phyloP scores from a whole-genome alignment of 2,797 vertebrate species.

The Ciconia nigra region DNA sequence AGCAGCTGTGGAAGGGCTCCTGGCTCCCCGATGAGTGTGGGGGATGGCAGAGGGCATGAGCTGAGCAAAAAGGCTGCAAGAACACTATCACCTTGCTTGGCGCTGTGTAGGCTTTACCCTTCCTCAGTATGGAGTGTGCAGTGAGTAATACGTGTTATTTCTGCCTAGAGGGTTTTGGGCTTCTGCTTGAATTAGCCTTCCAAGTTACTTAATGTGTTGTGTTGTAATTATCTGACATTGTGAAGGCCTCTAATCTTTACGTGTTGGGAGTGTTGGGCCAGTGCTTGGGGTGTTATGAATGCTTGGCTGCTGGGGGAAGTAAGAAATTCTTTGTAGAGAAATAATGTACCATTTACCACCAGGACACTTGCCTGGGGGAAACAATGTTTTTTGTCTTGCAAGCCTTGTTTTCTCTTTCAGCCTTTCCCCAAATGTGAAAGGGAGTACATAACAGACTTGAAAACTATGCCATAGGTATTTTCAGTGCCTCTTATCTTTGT shows the following conservation, averaged over 20 bases:
- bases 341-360: accelerated
- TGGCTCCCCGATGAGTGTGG: background rate
- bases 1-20: background rate
- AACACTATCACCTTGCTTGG: accelerated
- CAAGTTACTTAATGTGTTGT: background rate
- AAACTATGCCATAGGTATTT: background rate
- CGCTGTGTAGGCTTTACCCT: accelerated
- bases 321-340: background rate
- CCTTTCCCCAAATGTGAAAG: background rate
- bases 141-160: background rate
- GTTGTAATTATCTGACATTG: background rate
- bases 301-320: background rate
- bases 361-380: background rate
- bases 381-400: background rate
- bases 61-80: background rate
- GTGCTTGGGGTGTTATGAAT: background rate
- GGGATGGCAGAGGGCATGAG: accelerated
- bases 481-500: background rate
- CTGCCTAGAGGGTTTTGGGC: background rate
- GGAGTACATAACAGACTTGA: too few relatives aligned
- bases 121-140: accelerated
- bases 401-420: background rate
- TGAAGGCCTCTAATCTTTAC: background rate
- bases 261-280: background rate
- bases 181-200: background rate